Evolutionary conservation across 2,797 vertebrate genomes (phyloP).

Genomic region (Phataginus tetradactyla): DNA sequence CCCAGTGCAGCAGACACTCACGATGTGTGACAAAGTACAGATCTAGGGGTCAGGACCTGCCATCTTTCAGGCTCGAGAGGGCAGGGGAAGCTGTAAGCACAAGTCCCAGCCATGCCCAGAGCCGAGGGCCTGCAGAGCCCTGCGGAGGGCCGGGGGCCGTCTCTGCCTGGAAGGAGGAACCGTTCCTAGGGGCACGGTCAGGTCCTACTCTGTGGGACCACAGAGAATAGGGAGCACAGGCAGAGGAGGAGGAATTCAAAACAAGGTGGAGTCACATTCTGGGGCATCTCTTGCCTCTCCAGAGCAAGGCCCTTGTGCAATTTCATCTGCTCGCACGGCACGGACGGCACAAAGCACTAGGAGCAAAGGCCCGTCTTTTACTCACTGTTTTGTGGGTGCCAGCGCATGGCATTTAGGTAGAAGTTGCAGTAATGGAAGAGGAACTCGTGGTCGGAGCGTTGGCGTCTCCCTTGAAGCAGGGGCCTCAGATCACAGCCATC

Average conservation of each 20-base stretch:
- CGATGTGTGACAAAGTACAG: rapidly evolving
- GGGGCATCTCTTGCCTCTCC: neutral
- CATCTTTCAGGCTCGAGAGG: neutral
- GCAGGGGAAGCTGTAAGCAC: rapidly evolving
- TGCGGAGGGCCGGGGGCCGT: rapidly evolving
- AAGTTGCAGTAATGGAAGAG: conserved; percentile 96
- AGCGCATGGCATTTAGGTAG: conserved; percentile 92
- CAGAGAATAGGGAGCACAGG: neutral
- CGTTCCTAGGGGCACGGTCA: neutral
- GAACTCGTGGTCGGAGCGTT: conserved; percentile 91
- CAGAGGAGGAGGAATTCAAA: rapidly evolving
- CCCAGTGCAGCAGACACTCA: neutral
- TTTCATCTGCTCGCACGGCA: neutral
- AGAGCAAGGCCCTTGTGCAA: neutral
- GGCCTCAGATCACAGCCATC: conserved; percentile 93
- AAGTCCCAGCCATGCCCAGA: rapidly evolving
- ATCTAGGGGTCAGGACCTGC: rapidly evolving
- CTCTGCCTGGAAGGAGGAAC: too few species aligned
- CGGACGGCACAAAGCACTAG: conserved; percentile 53
- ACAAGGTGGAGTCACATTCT: neutral
- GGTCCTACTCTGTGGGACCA: rapidly evolving
- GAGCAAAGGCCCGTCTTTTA: conserved; percentile 49
- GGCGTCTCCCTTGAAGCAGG: conserved; percentile 86
- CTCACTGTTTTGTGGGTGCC: conserved; percentile 93
- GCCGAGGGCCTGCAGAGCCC: rapidly evolving